Conservation (phyloP, 2,113 vertebrate genomes). For the Odocoileus virginianus region DNA sequence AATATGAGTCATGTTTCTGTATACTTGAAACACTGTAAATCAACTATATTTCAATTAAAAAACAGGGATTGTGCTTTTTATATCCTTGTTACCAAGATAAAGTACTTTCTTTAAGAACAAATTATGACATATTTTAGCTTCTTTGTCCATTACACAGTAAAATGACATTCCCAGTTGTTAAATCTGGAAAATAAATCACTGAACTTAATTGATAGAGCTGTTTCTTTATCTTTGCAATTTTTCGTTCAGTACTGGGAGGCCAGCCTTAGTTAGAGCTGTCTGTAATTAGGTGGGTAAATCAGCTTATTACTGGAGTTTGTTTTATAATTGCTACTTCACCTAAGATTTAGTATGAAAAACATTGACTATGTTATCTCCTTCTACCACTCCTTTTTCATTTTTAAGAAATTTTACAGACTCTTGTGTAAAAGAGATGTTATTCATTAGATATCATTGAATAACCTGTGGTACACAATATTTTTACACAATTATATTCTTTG, state of each 20-base stretch:
- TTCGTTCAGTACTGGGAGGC: neutral
- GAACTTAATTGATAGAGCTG: neutral
- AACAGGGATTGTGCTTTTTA: neutral
- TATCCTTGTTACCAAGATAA: neutral
- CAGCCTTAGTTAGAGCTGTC: neutral
- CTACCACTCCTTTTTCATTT: neutral
- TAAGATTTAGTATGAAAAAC: neutral
- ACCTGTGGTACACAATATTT: neutral
- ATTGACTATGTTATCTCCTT: neutral
- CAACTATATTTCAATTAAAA: neutral
- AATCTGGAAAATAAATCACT: neutral
- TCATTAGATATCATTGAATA: neutral
- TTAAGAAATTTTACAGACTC: neutral
- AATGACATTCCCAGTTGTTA: neutral
- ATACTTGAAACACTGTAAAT: neutral
- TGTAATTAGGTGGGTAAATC: neutral
- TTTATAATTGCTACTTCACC: neutral
- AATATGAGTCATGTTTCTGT: neutral
- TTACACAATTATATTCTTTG: neutral
- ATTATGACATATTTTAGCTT: neutral
- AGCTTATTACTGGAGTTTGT: neutral
- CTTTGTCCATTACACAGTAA: neutral
- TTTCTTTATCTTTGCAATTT: neutral
- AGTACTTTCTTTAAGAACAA: neutral
- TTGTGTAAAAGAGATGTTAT: neutral